Evolutionary conservation across 2,113 vertebrate genomes (phyloP).

Genomic region (Cinclus mexicanus): DNA sequence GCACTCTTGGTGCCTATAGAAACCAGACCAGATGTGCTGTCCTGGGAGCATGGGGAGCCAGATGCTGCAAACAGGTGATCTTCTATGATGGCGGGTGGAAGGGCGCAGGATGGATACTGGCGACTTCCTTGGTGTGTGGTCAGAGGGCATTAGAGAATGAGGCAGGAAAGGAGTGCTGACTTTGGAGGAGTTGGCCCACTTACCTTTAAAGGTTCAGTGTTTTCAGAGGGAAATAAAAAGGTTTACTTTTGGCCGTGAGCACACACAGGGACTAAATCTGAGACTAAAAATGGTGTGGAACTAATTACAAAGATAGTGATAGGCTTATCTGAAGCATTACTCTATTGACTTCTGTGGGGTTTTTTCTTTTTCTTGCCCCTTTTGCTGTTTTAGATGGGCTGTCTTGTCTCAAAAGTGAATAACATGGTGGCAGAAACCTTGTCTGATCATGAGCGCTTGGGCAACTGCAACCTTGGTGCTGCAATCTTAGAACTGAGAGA

Average conservation of each 20-base stretch:
- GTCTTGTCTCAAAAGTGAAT: neutral
- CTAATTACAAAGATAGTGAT: neutral
- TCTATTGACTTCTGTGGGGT: neutral
- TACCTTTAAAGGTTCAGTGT: neutral
- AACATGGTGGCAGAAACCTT: neutral
- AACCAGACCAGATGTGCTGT: neutral
- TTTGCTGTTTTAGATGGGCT: neutral
- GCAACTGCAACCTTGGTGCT: neutral
- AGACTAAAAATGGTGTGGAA: neutral
- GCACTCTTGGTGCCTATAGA: neutral
- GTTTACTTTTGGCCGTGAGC: neutral
- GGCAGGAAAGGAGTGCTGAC: neutral
- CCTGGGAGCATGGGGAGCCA: neutral
- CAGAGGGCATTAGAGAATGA: neutral
- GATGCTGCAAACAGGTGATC: neutral
- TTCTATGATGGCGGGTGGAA: neutral
- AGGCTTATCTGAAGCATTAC: neutral
- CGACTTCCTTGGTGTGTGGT: neutral
- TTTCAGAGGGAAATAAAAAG: neutral
- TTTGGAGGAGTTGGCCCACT: neutral
- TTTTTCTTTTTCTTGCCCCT: neutral
- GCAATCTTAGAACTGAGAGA: neutral
- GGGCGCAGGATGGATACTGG: neutral
- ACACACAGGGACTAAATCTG: neutral
- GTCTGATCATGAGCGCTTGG: rapidly evolving